These are phyloP conservation scores for Alexandromys fortis DNA, from an alignment of 2,113 vertebrate genomes.

Conservation along the genomic window DNA sequence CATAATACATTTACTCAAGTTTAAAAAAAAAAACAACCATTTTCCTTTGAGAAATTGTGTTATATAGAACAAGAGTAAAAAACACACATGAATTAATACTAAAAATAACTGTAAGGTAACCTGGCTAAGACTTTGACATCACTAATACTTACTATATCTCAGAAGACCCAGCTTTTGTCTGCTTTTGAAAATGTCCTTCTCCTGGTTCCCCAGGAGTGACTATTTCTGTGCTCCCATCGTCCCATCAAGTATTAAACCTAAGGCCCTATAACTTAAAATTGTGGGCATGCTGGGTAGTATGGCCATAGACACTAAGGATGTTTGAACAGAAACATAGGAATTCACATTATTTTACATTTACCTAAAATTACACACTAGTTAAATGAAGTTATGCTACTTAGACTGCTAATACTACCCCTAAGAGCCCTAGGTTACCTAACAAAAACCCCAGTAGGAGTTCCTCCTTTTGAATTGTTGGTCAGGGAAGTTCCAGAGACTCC, in stretches of 20 bases:
- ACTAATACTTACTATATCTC: background rate
- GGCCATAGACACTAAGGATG: background rate
- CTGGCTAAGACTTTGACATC: background rate
- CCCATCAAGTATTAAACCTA: background rate
- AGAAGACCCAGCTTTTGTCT: background rate
- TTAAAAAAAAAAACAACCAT: background rate
- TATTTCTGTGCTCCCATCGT: background rate
- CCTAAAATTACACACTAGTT: background rate
- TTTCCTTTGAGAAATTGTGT: background rate
- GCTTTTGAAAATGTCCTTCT: background rate
- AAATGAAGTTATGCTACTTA: background rate
- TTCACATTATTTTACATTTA: background rate
- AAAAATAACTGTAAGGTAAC: background rate
- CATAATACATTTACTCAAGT: constrained; percentile 29
- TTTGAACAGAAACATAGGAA: background rate
- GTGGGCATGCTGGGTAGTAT: background rate
- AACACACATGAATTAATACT: background rate
- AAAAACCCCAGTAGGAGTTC: background rate
- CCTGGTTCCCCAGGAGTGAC: background rate
- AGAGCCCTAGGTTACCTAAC: background rate
- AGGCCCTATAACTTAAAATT: background rate
- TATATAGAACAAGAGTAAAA: background rate
- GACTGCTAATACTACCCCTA: background rate
- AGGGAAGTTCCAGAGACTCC: background rate
- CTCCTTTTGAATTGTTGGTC: background rate